A percentile compares a stretch with the other conserved stretches of the same genome.
Conservation (phyloP, 2,797 vertebrate genomes). For the Spheniscus humboldti region DNA sequence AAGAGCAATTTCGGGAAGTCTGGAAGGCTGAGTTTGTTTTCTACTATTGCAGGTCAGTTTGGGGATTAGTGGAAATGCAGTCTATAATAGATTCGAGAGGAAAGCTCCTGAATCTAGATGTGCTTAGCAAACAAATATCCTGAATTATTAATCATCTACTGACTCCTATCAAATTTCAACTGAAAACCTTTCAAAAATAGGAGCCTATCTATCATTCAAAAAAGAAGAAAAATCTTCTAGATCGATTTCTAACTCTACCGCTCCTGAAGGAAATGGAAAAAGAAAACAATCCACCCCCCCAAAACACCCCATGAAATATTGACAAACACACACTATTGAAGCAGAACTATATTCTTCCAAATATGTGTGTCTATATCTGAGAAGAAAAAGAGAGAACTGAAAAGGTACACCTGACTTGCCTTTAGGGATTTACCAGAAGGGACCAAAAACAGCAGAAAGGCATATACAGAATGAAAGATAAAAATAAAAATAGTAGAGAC, state of each 20-base stretch:
- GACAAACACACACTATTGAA: accelerated
- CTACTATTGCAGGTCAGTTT: background rate
- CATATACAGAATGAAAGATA: background rate
- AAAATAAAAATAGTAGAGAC: background rate
- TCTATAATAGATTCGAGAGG: background rate
- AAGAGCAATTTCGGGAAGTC: background rate
- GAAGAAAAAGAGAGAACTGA: background rate
- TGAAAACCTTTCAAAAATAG: background rate
- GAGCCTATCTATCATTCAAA: background rate
- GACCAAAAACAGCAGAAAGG: background rate
- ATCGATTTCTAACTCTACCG: background rate
- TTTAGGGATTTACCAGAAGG: background rate
- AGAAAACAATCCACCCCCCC: background rate
- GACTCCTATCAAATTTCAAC: background rate
- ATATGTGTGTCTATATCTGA: accelerated
- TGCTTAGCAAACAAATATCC: background rate
- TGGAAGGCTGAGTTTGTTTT: background rate
- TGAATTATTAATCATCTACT: background rate
- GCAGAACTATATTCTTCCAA: background rate
- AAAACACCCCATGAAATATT: background rate
- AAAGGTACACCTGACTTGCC: background rate
- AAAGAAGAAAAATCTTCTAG: background rate
- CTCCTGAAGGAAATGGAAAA: background rate
- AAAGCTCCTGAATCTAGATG: background rate
- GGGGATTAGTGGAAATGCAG: background rate